These are phyloP conservation scores for Toxonevra muliebris DNA, from an alignment of 2,888 invertebrate genomes.

Conservation along the genomic window DNA sequence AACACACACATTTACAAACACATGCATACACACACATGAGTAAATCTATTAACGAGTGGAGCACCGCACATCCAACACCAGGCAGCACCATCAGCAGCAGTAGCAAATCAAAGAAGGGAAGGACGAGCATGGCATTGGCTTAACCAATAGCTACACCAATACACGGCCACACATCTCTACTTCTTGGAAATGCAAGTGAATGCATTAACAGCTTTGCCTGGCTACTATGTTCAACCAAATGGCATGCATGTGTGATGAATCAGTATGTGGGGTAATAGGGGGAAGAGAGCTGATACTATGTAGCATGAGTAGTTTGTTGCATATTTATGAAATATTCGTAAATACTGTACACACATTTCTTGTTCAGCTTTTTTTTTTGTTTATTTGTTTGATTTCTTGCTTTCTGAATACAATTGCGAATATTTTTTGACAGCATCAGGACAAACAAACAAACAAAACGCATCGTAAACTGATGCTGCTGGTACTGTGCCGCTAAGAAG, in stretches of 20 bases:
- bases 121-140: no score
- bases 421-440: background rate
- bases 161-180: no score
- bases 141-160: no score
- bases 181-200: conserved; percentile 13
- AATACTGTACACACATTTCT: background rate
- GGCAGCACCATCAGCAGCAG: no score
- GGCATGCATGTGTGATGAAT: background rate
- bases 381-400: conserved; percentile 7
- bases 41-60: no score
- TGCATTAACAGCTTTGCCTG: conserved; percentile 12
- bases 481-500: background rate
- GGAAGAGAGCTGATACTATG: conserved; percentile 8
- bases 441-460: conserved; percentile 14
- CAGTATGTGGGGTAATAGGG: background rate
- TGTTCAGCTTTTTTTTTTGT: conserved; percentile 10
- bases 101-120: no score
- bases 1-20: no score
- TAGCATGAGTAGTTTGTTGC: conserved; percentile 22
- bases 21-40: no score
- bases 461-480: conserved; percentile 7
- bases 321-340: conserved; percentile 29
- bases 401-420: background rate
- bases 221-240: background rate
- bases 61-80: no score